Evolutionary conservation across 2,797 vertebrate genomes (phyloP), one percentile per base, ranked within the genome.

Genomic region (Pangasius sanitwongsei): DNA sequence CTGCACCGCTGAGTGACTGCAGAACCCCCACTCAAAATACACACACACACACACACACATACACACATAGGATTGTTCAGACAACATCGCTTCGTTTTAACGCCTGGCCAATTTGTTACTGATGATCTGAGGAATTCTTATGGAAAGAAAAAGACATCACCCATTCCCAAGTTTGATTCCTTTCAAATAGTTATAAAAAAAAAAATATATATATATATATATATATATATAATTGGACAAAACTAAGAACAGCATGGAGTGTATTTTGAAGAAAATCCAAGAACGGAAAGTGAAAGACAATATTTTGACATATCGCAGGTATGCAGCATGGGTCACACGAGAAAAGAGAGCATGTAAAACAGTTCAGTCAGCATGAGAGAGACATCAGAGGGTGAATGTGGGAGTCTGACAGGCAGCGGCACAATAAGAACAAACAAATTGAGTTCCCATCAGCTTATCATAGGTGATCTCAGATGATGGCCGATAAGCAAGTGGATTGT

Each of bases 91-190:
- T 48, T 25, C 67, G 69, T 28, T 83, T 69, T 63, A 83, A 65
- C 31, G 28, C 20, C 67, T 31, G 75, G 80, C 57, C 78, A 87
- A 87, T 89, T 83, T 89, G 78, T 89, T 86, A 28, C 84, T 83
- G 23, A 61, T 44, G 80, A 82, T 59, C 31, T 61, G 31, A 61
- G 80, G 80, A n/a, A n/a, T n/a, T n/a, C n/a, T 59, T 23, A 59
- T 1, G 53, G 53, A 67, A 55, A 80, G 50, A 65, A 48, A 44
- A 65, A 28, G 20, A 34, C 31, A 23, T 25, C 20, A 12, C 20
- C 31, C 4, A 13, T 4, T 34, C 48, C 15, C 18, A 53, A 77
- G 11, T 50, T 15, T 2, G 7, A 53, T 18, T 53, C 72, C 44
- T 50, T 50, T 50, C 48, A 50, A 50, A 77, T 16, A 77, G 48